A percentile compares a stretch with the other conserved stretches of the same genome.
phyloP scores from a whole-genome alignment of 2,113 vertebrate genomes.

The Datnioides undecimradiatus region DNA sequence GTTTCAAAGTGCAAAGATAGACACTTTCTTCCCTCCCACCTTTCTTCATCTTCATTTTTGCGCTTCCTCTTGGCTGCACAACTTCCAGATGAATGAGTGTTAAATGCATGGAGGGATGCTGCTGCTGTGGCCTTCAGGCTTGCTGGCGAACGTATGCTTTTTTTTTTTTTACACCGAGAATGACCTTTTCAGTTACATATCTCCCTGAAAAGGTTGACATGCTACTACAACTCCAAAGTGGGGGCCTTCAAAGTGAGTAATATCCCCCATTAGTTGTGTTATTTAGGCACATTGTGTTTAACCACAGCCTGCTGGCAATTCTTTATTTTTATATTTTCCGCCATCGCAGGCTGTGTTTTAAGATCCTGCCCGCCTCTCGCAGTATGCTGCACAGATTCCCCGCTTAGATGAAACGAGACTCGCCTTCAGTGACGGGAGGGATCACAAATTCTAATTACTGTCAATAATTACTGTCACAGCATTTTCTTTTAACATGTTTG shows the following conservation, averaged over 20 bases:
- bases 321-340: background rate
- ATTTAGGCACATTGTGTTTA: background rate
- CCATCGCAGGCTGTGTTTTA: background rate
- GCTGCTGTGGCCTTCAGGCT: background rate
- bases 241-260: conserved; percentile 4
- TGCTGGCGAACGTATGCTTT: background rate
- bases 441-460: background rate
- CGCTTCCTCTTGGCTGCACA: background rate
- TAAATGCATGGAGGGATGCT: background rate
- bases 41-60: background rate
- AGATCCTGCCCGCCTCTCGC: background rate
- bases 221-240: background rate
- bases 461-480: background rate
- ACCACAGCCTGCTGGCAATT: background rate
- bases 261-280: conserved; percentile 2
- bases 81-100: background rate
- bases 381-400: background rate
- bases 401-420: background rate
- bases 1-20: conserved; percentile 10
- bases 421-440: background rate
- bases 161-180: background rate
- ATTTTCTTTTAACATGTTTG: background rate
- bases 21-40: background rate
- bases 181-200: conserved; percentile 20
- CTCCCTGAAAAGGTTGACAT: background rate